Percentiles rank a stretch among this genome's conserved stretches.
Conservation (phyloP, 2,888 invertebrate genomes). For the Stratiomys singularior region DNA sequence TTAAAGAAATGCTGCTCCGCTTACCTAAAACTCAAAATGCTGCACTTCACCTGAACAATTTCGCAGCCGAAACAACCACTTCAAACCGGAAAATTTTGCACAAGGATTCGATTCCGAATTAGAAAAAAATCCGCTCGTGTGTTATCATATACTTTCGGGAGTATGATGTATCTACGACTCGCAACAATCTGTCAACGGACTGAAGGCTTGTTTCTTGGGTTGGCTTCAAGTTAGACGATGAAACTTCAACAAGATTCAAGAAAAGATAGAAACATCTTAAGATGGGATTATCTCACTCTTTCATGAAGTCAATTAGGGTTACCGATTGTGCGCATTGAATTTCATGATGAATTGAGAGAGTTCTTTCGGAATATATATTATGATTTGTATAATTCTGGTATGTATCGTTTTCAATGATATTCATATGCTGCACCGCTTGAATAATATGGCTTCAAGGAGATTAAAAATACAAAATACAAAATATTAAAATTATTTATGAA, state of each 20-base stretch:
- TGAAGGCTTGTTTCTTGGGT: constrained; percentile 22
- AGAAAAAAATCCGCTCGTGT: constrained; percentile 1
- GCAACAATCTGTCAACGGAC: constrained; percentile 36
- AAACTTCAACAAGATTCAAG: constrained; percentile 30
- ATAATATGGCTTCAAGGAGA: too few relatives aligned
- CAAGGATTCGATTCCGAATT: background rate
- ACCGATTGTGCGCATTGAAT: too few relatives aligned
- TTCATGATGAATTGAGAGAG: too few relatives aligned
- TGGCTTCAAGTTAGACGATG: background rate
- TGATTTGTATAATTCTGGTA: too few relatives aligned
- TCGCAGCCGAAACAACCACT: background rate
- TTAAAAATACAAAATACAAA: too few relatives aligned
- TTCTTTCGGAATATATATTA: too few relatives aligned
- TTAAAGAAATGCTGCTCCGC: background rate
- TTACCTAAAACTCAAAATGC: background rate
- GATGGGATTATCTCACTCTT: constrained; percentile 35
- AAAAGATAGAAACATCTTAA: constrained; percentile 38
- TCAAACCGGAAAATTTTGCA: background rate
- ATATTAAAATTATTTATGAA: too few relatives aligned
- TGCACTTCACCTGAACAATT: background rate
- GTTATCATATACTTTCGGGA: background rate
- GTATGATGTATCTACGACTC: constrained; percentile 26
- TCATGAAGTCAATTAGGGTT: background rate
- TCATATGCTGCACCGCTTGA: too few relatives aligned
- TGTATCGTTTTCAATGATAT: too few relatives aligned